These are phyloP conservation scores for Ameiurus melas DNA, from an alignment of 2,113 vertebrate genomes.

Conservation along the genomic window DNA sequence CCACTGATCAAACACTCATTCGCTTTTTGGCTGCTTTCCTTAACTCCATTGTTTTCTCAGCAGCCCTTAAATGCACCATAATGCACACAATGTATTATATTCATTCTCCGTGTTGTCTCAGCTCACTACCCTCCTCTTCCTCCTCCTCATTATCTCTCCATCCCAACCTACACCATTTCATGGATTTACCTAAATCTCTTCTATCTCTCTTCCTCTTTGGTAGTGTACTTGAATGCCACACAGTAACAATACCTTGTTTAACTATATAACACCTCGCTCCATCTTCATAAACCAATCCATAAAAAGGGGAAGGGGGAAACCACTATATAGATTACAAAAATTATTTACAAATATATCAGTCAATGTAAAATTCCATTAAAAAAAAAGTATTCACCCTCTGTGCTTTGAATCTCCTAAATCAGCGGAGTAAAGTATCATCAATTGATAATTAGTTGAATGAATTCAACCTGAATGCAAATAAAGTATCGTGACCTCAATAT, in stretches of 20 bases:
- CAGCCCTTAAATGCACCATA: neutral
- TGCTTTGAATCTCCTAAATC: neutral
- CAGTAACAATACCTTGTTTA: neutral
- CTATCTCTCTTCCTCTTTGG: neutral
- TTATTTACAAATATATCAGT: too few species aligned
- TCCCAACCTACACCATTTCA: conserved; percentile 4
- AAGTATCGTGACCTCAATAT: neutral
- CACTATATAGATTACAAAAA: neutral
- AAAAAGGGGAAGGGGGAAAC: too few species aligned
- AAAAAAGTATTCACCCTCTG: neutral
- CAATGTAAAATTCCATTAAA: rapidly evolving
- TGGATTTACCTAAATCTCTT: neutral
- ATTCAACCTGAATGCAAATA: neutral
- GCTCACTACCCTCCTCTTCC: neutral
- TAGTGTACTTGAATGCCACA: neutral
- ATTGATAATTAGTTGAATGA: neutral
- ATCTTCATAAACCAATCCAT: neutral
- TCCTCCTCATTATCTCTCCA: neutral
- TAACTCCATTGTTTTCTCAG: neutral
- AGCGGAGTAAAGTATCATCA: too few species aligned
- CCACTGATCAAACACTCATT: neutral
- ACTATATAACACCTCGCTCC: neutral
- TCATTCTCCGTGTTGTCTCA: neutral
- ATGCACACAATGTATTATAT: neutral
- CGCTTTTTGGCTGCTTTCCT: neutral